Evolutionary conservation across 2,113 vertebrate genomes (phyloP).

Genomic region (Oryzias woworae): DNA sequence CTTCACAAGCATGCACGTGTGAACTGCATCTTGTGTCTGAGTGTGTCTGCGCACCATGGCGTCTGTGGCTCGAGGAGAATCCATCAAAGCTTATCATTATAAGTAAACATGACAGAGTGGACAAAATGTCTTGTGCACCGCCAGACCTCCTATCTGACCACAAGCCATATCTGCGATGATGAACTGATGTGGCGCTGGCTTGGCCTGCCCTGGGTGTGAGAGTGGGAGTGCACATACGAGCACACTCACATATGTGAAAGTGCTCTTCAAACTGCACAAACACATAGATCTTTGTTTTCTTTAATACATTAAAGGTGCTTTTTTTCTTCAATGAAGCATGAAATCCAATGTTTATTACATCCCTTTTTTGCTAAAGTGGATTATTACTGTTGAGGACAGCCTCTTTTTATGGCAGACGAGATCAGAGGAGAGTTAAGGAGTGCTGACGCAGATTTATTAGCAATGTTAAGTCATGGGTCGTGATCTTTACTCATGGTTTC

Average conservation of each 20-base stretch:
- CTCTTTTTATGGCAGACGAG: slow-evolving; percentile 54
- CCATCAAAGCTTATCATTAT: slow-evolving; percentile 79
- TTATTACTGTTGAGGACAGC: slow-evolving; percentile 39
- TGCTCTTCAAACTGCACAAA: slow-evolving; percentile 49
- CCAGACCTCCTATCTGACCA: slow-evolving; percentile 71
- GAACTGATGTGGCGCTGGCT: slow-evolving; percentile 74
- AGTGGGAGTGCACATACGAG: slow-evolving; percentile 37
- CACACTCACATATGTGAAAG: slow-evolving; percentile 4
- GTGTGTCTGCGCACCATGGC: slow-evolving; percentile 19
- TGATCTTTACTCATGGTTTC: slow-evolving; percentile 20
- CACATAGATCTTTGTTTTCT: neutral
- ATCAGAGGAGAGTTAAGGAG: slow-evolving; percentile 55
- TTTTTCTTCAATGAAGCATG: too few relatives aligned
- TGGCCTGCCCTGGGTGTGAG: slow-evolving; percentile 62
- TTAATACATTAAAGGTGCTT: too few relatives aligned
- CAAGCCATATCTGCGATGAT: slow-evolving; percentile 75
- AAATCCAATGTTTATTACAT: neutral
- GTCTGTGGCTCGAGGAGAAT: slow-evolving; percentile 66
- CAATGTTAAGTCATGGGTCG: slow-evolving; percentile 28
- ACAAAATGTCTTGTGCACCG: slow-evolving; percentile 78
- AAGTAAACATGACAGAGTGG: slow-evolving; percentile 80
- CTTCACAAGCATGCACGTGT: slow-evolving; percentile 18
- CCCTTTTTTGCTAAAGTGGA: slow-evolving; percentile 16
- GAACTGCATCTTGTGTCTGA: slow-evolving; percentile 7
- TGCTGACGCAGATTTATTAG: slow-evolving; percentile 46